Percentiles rank a stretch among this genome's conserved stretches.
These are phyloP conservation scores for Cnemophilus loriae DNA, from an alignment of 2,113 vertebrate species.

Conservation along the genomic window DNA sequence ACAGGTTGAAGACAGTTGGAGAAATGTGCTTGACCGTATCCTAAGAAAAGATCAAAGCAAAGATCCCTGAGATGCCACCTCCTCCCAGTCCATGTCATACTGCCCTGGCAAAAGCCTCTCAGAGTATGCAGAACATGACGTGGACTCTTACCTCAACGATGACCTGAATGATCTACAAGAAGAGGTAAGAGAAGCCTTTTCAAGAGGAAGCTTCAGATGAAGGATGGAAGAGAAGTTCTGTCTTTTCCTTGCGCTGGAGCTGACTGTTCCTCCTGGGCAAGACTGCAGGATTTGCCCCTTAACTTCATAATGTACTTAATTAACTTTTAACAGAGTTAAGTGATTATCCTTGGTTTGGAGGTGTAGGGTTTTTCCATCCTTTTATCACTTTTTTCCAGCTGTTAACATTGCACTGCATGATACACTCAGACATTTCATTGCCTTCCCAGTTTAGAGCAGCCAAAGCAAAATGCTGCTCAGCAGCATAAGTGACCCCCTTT, in stretches of 20 bases:
- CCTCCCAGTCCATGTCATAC: background rate
- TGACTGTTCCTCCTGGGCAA: background rate
- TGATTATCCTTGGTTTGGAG: background rate
- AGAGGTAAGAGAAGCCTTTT: background rate
- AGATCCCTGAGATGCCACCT: background rate
- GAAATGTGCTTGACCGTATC: background rate
- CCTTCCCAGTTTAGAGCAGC: background rate
- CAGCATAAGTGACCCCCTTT: background rate
- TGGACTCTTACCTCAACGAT: background rate
- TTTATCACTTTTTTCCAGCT: background rate
- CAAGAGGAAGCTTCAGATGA: background rate
- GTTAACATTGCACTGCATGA: background rate
- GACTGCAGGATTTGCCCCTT: background rate
- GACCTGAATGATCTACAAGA: background rate
- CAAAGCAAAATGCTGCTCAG: background rate
- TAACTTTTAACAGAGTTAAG: background rate
- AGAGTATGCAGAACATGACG: background rate
- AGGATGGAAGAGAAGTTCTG: background rate
- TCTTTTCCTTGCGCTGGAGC: background rate
- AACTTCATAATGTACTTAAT: background rate
- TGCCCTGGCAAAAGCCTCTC: background rate
- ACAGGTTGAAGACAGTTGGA: background rate
- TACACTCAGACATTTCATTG: background rate
- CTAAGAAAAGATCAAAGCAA: background rate
- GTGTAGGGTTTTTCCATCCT: background rate